These are phyloP conservation scores for Pheucticus melanocephalus DNA, from an alignment of 2,113 vertebrate species.

Conservation along the genomic window DNA sequence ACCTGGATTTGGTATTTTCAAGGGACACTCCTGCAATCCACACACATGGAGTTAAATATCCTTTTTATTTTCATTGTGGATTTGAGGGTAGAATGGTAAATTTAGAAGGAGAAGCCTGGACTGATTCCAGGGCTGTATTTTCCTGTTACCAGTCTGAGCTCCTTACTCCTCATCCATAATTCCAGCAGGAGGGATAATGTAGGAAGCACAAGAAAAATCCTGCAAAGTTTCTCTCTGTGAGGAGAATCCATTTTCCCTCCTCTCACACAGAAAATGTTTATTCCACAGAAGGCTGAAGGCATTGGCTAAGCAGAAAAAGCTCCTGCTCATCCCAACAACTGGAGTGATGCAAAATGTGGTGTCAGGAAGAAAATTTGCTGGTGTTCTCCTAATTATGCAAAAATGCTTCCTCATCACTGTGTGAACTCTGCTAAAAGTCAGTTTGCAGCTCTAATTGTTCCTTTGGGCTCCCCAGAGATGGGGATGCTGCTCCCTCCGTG, in stretches of 20 bases:
- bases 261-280: not conserved
- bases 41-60: fast-evolving
- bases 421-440: not conserved
- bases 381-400: not conserved
- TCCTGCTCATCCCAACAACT: not conserved
- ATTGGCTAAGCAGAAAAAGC: not conserved
- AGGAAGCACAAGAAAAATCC: not conserved
- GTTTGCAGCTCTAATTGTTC: not conserved
- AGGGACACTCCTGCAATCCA: not conserved
- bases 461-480: not conserved
- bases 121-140: not conserved
- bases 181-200: not conserved
- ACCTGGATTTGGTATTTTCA: not conserved
- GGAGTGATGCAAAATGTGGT: not conserved
- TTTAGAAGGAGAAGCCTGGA: not conserved
- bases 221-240: not conserved
- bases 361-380: not conserved
- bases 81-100: not conserved
- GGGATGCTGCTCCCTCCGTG: not conserved
- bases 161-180: not conserved
- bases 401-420: not conserved
- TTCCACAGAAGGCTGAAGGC: not conserved
- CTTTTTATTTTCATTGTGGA: not conserved
- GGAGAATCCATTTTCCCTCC: not conserved
- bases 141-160: not conserved